Conservation (phyloP, 1,140 invertebrate species). For the Calosoma granatense region DNA sequence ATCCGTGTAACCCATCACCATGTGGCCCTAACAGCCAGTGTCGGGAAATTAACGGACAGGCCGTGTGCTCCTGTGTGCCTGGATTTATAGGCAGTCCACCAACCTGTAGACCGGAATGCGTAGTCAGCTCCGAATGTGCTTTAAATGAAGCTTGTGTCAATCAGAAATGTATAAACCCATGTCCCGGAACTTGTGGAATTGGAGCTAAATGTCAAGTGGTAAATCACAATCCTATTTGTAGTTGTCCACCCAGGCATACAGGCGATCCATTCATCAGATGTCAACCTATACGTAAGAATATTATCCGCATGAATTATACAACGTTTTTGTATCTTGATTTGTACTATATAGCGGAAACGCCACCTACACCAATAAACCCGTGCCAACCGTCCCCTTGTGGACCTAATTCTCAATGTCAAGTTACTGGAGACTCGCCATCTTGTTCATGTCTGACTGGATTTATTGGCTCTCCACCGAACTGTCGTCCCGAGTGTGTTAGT, state of each 20-base stretch:
- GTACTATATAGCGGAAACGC: conserved; percentile 11
- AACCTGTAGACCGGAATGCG: conserved; percentile 60
- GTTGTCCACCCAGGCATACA: conserved; percentile 57
- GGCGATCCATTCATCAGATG: conserved; percentile 59
- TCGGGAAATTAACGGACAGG: conserved; percentile 43
- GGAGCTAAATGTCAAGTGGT: conserved; percentile 60
- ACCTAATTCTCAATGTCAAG: conserved; percentile 64
- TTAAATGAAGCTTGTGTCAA: conserved; percentile 58
- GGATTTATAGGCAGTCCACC: conserved; percentile 61
- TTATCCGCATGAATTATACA: conserved; percentile 36
- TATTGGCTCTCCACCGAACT: conserved; percentile 60
- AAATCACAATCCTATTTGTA: conserved; percentile 58
- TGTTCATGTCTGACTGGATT: conserved; percentile 63
- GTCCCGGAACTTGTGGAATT: conserved; percentile 55
- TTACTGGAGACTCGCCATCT: conserved; percentile 67
- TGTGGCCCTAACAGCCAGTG: conserved; percentile 54
- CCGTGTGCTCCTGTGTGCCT: conserved; percentile 58
- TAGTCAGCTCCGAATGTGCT: conserved; percentile 61
- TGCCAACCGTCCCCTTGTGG: conserved; percentile 78
- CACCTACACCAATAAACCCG: conserved; percentile 45
- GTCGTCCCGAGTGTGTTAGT: conserved; percentile 63
- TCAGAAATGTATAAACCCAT: conserved; percentile 64
- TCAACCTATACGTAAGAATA: conserved; percentile 29
- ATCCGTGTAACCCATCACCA: conserved; percentile 48
- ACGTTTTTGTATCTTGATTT: conserved; percentile 40